phyloP scores from a whole-genome alignment of 1,140 invertebrate species.

The Papilio polytes region DNA sequence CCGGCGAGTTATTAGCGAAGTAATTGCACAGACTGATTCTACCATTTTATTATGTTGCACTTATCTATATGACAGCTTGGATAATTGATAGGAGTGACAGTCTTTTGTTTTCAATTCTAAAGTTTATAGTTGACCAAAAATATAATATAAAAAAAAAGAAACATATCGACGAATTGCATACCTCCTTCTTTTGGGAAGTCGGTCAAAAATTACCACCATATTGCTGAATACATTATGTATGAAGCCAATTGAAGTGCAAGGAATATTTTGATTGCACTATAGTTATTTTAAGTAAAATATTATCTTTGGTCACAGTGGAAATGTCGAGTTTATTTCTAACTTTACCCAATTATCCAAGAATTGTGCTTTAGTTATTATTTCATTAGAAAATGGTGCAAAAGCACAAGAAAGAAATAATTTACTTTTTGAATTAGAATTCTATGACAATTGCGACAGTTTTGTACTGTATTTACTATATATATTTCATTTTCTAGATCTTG shows the following conservation, averaged over 20 bases:
- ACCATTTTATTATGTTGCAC: background rate
- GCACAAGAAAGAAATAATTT: background rate
- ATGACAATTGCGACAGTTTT: no score
- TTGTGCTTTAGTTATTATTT: background rate
- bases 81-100: background rate
- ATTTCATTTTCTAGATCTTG: background rate
- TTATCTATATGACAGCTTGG: background rate
- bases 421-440: no score
- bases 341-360: background rate
- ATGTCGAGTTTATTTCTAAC: background rate
- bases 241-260: no score
- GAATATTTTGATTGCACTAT: no score
- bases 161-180: no score
- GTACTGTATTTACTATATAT: no score
- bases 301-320: background rate
- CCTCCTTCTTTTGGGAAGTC: no score
- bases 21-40: conserved; percentile 8
- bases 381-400: background rate
- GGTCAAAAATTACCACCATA: no score
- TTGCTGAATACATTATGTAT: no score
- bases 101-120: conserved; percentile 1
- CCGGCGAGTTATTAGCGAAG: conserved; percentile 5
- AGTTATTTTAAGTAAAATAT: background rate
- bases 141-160: no score
- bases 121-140: background rate